These are phyloP conservation scores for Noctilio leporinus DNA, from an alignment of 2,113 vertebrate genomes.

Conservation along the genomic window DNA sequence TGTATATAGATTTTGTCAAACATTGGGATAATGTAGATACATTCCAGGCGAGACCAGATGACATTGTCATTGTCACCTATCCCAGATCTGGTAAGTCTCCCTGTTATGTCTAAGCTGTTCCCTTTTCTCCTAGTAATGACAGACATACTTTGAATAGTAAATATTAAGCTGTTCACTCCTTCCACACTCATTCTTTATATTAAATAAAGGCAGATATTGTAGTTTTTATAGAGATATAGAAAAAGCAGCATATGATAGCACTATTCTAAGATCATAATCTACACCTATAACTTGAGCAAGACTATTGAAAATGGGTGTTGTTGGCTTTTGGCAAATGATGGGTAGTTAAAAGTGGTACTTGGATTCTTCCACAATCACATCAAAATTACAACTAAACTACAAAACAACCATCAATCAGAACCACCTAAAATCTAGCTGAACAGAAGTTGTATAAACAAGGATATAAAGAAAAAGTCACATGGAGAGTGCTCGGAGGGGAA, in stretches of 20 bases:
- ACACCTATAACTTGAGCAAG: background rate
- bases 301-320: background rate
- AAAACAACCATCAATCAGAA: background rate
- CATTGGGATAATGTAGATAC: slow-evolving; percentile 64
- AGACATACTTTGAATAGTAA: background rate
- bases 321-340: background rate
- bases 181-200: background rate
- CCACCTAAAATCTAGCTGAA: background rate
- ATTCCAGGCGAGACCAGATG: slow-evolving; percentile 72
- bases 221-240: background rate
- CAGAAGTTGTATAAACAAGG: background rate
- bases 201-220: background rate
- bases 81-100: slow-evolving; percentile 72
- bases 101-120: background rate
- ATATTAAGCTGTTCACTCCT: background rate
- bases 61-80: slow-evolving; percentile 70
- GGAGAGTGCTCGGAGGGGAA: background rate
- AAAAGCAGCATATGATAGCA: background rate
- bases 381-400: background rate
- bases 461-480: background rate
- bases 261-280: background rate
- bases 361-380: background rate
- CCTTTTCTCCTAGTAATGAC: background rate
- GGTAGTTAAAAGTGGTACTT: background rate
- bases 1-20: slow-evolving; percentile 54